Conservation (phyloP, 2,797 vertebrate genomes). For the Danio tinwini region DNA sequence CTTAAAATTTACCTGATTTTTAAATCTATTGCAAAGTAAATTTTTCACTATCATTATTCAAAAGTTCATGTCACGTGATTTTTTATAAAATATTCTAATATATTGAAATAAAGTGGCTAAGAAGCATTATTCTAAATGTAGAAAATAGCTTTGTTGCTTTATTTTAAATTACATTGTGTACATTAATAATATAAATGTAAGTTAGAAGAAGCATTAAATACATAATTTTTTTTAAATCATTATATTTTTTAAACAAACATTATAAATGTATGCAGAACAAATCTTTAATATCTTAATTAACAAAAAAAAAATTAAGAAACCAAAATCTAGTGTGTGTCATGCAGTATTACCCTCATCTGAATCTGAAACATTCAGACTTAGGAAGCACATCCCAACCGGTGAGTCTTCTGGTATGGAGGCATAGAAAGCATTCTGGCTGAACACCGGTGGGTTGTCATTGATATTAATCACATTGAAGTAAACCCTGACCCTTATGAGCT, state of each 20-base stretch:
- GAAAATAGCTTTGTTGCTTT: no score
- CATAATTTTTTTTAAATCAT: no score
- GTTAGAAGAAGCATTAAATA: no score
- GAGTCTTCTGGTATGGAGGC: constrained; percentile 70
- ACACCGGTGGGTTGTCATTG: constrained; percentile 80
- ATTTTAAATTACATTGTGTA: no score
- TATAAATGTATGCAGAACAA: not conserved
- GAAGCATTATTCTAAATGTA: not conserved
- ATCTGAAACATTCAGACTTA: constrained; percentile 76
- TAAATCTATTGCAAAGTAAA: not conserved
- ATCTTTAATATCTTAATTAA: not conserved
- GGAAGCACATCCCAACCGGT: constrained; percentile 70
- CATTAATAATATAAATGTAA: no score
- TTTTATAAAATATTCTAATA: not conserved
- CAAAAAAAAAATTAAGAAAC: no score
- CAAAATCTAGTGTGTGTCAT: not conserved
- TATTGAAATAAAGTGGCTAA: not conserved
- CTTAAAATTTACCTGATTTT: no score
- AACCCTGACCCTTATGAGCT: constrained; percentile 73
- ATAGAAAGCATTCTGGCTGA: constrained; percentile 67
- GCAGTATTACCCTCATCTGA: constrained; percentile 72
- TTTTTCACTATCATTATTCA: not conserved
- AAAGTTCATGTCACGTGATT: not conserved
- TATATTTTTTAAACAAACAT: no score
- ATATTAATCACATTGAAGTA: constrained; percentile 81